These are phyloP conservation scores for Cantharis rufa DNA, from an alignment of 2,888 invertebrate genomes.

Conservation along the genomic window DNA sequence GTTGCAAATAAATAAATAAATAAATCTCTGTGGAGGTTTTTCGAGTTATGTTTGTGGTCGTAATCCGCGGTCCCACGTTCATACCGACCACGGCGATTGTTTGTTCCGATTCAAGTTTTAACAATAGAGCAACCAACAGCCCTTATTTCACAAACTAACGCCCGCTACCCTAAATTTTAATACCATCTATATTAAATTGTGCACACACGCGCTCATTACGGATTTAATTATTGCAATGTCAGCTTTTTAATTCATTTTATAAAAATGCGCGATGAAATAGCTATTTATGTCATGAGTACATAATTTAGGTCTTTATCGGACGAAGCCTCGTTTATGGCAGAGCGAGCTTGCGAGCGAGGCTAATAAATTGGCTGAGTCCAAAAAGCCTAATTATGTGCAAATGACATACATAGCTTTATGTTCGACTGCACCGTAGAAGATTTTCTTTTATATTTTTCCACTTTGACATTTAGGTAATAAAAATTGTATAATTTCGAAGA, in stretches of 20 bases:
- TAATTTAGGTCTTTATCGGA: too few relatives aligned
- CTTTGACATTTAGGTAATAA: too few relatives aligned
- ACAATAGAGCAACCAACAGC: constrained; percentile 27
- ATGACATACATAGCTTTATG: too few relatives aligned
- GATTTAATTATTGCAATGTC: neutral
- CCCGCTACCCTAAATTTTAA: constrained; percentile 22
- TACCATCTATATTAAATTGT: constrained; percentile 17
- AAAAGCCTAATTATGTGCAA: too few relatives aligned
- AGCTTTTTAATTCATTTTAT: neutral
- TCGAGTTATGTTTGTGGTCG: constrained; percentile 21
- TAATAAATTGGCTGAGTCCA: too few relatives aligned
- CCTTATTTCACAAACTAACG: constrained; percentile 32
- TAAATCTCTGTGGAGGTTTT: constrained; percentile 18
- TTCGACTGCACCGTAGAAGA: too few relatives aligned
- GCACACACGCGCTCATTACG: constrained; percentile 2
- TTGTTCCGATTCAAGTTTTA: constrained; percentile 24
- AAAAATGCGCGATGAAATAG: neutral
- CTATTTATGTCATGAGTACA: too few relatives aligned
- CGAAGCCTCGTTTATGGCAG: too few relatives aligned
- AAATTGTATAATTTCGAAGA: too few relatives aligned
- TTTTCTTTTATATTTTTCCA: too few relatives aligned
- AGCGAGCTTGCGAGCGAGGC: too few relatives aligned
- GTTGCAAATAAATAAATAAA: constrained; percentile 25
- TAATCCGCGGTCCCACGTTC: constrained; percentile 28
- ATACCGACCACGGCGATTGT: constrained; percentile 26